A percentile compares a stretch with the other conserved stretches of the same genome.
Evolutionary conservation across 2,888 invertebrate species (phyloP).

Genomic region (Anagyrus pseudococci): DNA sequence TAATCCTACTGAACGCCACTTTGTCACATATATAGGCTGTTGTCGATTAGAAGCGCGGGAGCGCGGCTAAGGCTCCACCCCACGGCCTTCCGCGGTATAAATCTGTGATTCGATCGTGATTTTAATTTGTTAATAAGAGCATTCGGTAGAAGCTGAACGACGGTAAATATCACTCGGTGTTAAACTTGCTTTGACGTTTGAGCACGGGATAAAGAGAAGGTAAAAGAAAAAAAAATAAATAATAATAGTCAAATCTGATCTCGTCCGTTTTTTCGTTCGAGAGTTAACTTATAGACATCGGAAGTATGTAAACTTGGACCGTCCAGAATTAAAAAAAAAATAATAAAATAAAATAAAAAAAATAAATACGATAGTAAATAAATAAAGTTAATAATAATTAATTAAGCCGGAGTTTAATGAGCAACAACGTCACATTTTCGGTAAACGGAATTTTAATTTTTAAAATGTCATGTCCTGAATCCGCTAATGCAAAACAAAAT

Average conservation of each 20-base stretch:
- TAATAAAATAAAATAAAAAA: slow-evolving; percentile 19
- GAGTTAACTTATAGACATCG: slow-evolving; percentile 24
- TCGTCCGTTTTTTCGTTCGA: slow-evolving; percentile 31
- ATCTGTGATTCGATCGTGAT: slow-evolving; percentile 40
- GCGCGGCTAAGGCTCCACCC: neutral
- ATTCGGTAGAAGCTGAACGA: slow-evolving; percentile 43
- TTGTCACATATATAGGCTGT: slow-evolving; percentile 25
- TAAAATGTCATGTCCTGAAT: too few relatives aligned
- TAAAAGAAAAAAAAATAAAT: slow-evolving; percentile 18
- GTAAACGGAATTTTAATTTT: too few relatives aligned
- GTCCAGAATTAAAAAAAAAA: slow-evolving; percentile 36
- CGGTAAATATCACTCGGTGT: slow-evolving; percentile 38
- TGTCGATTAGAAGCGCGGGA: slow-evolving; percentile 12
- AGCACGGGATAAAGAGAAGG: too few relatives aligned
- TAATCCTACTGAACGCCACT: slow-evolving; percentile 21
- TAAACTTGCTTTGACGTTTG: slow-evolving; percentile 24
- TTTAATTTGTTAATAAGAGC: slow-evolving; percentile 38
- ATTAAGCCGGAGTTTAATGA: too few relatives aligned
- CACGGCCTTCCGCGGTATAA: slow-evolving; percentile 29
- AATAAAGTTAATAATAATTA: too few relatives aligned
- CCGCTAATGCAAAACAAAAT: slow-evolving; percentile 16
- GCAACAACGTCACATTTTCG: too few relatives aligned
- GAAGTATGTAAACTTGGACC: slow-evolving; percentile 35
- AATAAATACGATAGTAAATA: slow-evolving; percentile 29
- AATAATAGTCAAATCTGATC: slow-evolving; percentile 26